Evolutionary conservation across 2,113 vertebrate genomes (phyloP).

Genomic region (Platichthys flesus): DNA sequence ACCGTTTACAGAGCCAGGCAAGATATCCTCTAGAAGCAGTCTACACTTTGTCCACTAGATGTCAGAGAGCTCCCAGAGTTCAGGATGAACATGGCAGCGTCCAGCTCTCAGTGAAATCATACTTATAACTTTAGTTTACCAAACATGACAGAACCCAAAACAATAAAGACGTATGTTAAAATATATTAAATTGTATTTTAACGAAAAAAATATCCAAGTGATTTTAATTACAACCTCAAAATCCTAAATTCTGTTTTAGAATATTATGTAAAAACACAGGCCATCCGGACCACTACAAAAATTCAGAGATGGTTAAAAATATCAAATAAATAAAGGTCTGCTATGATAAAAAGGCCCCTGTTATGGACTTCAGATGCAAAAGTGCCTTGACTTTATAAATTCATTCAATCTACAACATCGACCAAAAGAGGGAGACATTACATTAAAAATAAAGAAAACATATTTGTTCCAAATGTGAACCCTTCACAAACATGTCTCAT

Average conservation of each 20-base stretch:
- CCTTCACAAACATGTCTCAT: constrained; percentile 5
- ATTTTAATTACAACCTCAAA: background rate
- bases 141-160: background rate
- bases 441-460: constrained; percentile 46
- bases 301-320: background rate
- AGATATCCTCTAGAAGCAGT: background rate
- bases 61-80: constrained; percentile 66
- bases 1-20: too few relatives aligned
- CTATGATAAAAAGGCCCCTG: background rate
- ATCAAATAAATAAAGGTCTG: background rate
- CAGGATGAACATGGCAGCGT: background rate
- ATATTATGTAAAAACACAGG: background rate
- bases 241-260: constrained; percentile 4
- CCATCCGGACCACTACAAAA: background rate
- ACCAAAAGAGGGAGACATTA: constrained; percentile 79
- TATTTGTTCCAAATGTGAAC: background rate
- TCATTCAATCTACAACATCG: background rate
- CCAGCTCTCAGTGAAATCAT: background rate
- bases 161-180: background rate
- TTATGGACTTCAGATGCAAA: background rate
- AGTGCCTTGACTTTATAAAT: background rate
- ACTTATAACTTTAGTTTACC: background rate
- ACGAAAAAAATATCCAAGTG: too few relatives aligned
- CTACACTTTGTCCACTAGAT: constrained; percentile 70
- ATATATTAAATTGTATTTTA: background rate